These are phyloP conservation scores for Venustoraphidia nigricollis DNA, from an alignment of 2,888 invertebrate species.

Conservation along the genomic window DNA sequence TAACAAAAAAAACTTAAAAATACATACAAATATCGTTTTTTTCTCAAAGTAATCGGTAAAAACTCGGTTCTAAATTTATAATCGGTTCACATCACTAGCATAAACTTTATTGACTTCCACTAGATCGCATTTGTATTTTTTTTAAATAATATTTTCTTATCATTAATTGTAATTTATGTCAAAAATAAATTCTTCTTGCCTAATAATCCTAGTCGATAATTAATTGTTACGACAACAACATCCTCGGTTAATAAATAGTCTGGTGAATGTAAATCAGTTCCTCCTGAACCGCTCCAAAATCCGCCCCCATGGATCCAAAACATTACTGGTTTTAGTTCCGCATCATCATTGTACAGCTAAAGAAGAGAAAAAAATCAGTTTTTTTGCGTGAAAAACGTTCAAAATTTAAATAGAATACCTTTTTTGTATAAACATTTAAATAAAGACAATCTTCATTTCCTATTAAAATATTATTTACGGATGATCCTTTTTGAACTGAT, in stretches of 20 bases:
- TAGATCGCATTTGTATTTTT: too few species aligned
- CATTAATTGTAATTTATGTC: too few species aligned
- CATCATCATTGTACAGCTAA: background rate
- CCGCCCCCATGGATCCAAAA: slow-evolving; percentile 35
- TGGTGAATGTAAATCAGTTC: slow-evolving; percentile 22
- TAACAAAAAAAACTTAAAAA: too few species aligned
- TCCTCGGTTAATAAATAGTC: slow-evolving; percentile 31
- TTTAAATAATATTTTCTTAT: too few species aligned
- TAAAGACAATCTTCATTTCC: slow-evolving; percentile 37
- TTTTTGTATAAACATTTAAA: slow-evolving; percentile 30
- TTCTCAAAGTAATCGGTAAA: too few species aligned
- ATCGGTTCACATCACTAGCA: too few species aligned
- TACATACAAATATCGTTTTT: too few species aligned
- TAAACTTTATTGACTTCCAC: too few species aligned
- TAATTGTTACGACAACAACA: slow-evolving; percentile 29
- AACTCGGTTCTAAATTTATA: too few species aligned
- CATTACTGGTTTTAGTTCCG: slow-evolving; percentile 21
- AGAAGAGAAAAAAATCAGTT: slow-evolving; percentile 4
- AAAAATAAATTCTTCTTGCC: slow-evolving; percentile 4
- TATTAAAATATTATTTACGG: slow-evolving; percentile 22
- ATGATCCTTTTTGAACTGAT: slow-evolving; percentile 19
- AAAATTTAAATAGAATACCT: slow-evolving; percentile 16
- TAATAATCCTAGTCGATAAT: slow-evolving; percentile 32
- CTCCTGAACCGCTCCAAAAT: slow-evolving; percentile 29
- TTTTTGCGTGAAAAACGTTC: background rate